These are phyloP conservation scores for Dryobotodes eremita DNA, from an alignment of 2,888 invertebrate species.

Conservation along the genomic window DNA sequence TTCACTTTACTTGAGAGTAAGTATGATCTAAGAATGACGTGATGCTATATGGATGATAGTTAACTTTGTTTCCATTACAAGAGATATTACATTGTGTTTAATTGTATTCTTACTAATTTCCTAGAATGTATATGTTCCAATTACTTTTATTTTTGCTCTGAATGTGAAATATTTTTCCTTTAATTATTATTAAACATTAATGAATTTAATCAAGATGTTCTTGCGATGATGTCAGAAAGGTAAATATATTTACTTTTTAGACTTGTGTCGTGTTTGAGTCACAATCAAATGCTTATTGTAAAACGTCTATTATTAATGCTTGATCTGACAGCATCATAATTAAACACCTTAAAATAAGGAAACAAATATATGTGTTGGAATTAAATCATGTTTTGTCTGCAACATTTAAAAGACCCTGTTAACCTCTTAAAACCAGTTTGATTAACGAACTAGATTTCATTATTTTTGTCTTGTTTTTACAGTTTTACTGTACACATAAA, in stretches of 20 bases:
- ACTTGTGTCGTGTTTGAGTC: slow-evolving; percentile 12
- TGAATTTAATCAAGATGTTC: slow-evolving; percentile 20
- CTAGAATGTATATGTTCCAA: background rate
- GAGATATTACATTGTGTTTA: background rate
- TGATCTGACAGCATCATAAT: slow-evolving; percentile 32
- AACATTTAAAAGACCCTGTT: slow-evolving; percentile 28
- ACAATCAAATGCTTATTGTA: slow-evolving; percentile 28
- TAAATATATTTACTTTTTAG: slow-evolving; percentile 19
- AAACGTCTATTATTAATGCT: slow-evolving; percentile 39
- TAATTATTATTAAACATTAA: slow-evolving; percentile 13
- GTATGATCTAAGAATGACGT: slow-evolving; percentile 30
- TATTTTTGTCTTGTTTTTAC: slow-evolving; percentile 7
- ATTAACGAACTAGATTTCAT: slow-evolving; percentile 24
- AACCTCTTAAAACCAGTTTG: slow-evolving; percentile 28
- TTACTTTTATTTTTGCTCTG: background rate
- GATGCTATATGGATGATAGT: slow-evolving; percentile 4
- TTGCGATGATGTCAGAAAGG: slow-evolving; percentile 37
- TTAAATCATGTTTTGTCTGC: slow-evolving; percentile 6
- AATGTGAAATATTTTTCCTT: background rate
- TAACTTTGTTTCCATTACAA: background rate
- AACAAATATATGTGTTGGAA: slow-evolving; percentile 9
- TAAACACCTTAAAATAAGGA: slow-evolving; percentile 21
- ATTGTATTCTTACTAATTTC: background rate
- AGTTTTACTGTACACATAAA: slow-evolving; percentile 2
- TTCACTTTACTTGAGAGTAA: background rate